Evolutionary conservation across 2,797 vertebrate species (phyloP).

Genomic region (Microtus californicus): DNA sequence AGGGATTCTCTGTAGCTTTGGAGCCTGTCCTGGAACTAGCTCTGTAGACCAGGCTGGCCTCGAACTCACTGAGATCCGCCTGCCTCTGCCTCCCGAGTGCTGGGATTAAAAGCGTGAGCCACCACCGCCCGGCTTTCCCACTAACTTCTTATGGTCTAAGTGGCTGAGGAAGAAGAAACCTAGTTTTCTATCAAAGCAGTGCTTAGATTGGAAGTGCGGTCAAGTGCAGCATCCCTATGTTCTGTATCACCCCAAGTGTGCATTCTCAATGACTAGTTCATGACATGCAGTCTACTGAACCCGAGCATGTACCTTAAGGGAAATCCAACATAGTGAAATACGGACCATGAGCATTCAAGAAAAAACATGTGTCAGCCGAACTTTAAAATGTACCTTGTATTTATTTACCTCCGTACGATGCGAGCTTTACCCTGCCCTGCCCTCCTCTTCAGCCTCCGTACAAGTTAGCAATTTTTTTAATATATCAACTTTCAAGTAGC

Average conservation of each 20-base stretch:
- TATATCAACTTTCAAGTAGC: neutral
- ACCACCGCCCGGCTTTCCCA: neutral
- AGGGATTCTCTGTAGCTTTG: too few relatives aligned
- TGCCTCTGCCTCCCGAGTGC: too few relatives aligned
- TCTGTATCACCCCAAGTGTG: neutral
- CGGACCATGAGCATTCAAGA: neutral
- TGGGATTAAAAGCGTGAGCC: too few relatives aligned
- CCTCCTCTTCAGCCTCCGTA: neutral
- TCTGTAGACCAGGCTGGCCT: too few relatives aligned
- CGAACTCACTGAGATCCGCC: too few relatives aligned
- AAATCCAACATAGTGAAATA: neutral
- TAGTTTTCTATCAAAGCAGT: slow-evolving; percentile 19
- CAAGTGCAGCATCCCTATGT: neutral
- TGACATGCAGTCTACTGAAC: neutral
- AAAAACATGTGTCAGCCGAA: neutral
- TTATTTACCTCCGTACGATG: neutral
- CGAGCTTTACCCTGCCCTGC: neutral
- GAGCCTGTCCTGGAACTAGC: too few relatives aligned
- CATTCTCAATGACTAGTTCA: neutral
- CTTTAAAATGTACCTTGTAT: slow-evolving; percentile 34
- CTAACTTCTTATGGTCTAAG: slow-evolving; percentile 15
- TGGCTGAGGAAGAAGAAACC: slow-evolving; percentile 30
- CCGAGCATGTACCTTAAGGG: neutral
- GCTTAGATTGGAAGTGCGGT: neutral
- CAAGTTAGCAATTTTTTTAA: neutral